Percentiles rank a stretch among this genome's conserved stretches.
Evolutionary conservation across 35 echinoderm and acorn worm genomes (phyloP).

Genomic region (Strongylocentrotus purpuratus): DNA sequence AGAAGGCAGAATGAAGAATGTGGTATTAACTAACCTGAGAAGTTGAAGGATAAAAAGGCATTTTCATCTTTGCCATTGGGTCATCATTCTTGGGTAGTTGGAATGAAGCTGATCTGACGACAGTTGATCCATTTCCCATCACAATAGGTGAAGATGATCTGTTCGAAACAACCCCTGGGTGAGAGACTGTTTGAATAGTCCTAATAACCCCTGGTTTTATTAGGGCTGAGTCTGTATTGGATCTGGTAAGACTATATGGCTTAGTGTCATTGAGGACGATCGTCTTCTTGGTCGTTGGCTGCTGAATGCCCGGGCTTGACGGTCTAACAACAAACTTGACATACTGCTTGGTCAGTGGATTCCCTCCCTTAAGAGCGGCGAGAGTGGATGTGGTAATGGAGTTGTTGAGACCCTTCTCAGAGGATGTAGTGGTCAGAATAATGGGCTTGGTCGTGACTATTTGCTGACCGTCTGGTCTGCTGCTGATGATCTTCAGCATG

Average conservation of each 20-base stretch:
- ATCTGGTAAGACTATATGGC: not conserved
- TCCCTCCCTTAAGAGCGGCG: not conserved
- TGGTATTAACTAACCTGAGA: constrained; percentile 9
- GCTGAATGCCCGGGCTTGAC: not conserved
- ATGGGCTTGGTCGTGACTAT: constrained; percentile 30
- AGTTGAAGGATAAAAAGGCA: constrained; percentile 13
- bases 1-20: not conserved
- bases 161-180: not conserved
- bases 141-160: not conserved
- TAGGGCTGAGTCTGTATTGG: constrained; percentile 4
- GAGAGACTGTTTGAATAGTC: not conserved
- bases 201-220: not conserved
- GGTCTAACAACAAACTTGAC: constrained; percentile 33
- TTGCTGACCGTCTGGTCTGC: constrained; percentile 18
- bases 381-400: not conserved
- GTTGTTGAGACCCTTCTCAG: not conserved
- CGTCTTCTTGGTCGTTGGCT: not conserved
- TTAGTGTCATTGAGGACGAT: constrained; percentile 2
- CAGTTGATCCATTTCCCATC: not conserved
- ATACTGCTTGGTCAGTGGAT: not conserved
- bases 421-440: not conserved
- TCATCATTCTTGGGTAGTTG: constrained; percentile 24
- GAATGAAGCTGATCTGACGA: not conserved
- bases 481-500: constrained; percentile 38
- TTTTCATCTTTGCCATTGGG: not conserved